Percentiles rank a stretch among this genome's conserved stretches.
Evolutionary conservation across 2,888 invertebrate genomes (phyloP).

Genomic region (Brassicogethes aeneus): DNA sequence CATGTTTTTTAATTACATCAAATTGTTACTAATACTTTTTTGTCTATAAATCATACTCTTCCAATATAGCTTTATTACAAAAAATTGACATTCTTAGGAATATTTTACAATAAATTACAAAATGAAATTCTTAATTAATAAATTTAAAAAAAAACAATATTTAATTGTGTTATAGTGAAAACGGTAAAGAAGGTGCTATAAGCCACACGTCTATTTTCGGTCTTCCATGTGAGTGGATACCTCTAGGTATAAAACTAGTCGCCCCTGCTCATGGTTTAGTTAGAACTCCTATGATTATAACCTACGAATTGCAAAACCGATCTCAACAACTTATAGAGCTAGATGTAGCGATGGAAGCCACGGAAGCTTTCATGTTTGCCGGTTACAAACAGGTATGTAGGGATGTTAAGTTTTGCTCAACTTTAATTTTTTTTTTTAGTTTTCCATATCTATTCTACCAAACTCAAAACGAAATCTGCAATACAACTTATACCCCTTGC

Average conservation of each 20-base stretch:
- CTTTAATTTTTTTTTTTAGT: slow-evolving; percentile 26
- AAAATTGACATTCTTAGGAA: too few species aligned
- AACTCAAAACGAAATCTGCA: slow-evolving; percentile 51
- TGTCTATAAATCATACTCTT: too few species aligned
- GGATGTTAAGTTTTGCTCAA: too few species aligned
- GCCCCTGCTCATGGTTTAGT: slow-evolving; percentile 70
- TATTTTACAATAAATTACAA: too few species aligned
- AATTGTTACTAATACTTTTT: too few species aligned
- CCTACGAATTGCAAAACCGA: slow-evolving; percentile 64
- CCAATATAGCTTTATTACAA: too few species aligned
- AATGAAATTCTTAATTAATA: too few species aligned
- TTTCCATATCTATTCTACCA: slow-evolving; percentile 51
- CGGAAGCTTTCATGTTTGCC: slow-evolving; percentile 90
- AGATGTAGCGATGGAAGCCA: slow-evolving; percentile 67
- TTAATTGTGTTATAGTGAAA: background rate
- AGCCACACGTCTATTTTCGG: slow-evolving; percentile 31
- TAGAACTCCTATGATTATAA: slow-evolving; percentile 59
- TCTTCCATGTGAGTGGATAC: slow-evolving; percentile 52
- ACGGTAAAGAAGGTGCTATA: slow-evolving; percentile 15
- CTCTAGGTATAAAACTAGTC: slow-evolving; percentile 50
- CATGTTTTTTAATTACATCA: too few species aligned
- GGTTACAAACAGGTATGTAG: slow-evolving; percentile 76
- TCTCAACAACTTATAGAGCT: slow-evolving; percentile 63
- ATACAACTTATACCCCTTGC: slow-evolving; percentile 73
- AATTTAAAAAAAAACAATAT: too few species aligned